Evolutionary conservation across 92 coral and sea anemone species (phyloP).

Genomic region (Epizoanthus stellaris): DNA sequence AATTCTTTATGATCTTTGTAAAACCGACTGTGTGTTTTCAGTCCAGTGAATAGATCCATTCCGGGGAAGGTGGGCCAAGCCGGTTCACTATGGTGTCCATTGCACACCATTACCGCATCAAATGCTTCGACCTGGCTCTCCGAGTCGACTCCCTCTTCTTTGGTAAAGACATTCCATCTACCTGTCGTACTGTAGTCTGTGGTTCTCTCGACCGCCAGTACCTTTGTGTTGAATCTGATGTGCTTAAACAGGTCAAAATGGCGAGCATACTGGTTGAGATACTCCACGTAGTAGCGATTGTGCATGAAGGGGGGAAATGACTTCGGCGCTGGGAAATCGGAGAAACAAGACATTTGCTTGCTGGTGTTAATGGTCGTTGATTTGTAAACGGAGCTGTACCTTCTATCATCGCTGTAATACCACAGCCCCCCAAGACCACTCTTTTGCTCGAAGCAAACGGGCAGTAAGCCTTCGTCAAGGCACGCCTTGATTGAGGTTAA

Average conservation of each 20-base stretch:
- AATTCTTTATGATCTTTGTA: constrained; percentile 42
- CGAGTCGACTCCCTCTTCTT: not conserved
- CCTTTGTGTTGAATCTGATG: constrained; percentile 43
- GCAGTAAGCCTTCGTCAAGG: constrained; percentile 64
- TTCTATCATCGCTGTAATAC: constrained; percentile 56
- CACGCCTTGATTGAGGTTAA: constrained; percentile 69
- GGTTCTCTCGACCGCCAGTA: constrained; percentile 27
- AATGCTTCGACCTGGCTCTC: constrained; percentile 38
- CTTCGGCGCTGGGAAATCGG: constrained; percentile 61
- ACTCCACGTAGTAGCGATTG: constrained; percentile 37
- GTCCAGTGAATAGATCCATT: constrained; percentile 38
- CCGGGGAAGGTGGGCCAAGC: constrained; percentile 54
- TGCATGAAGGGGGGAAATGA: constrained; percentile 51
- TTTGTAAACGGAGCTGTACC: constrained; percentile 57
- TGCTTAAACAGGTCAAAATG: constrained; percentile 43
- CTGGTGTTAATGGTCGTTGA: constrained; percentile 62
- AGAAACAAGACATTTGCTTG: constrained; percentile 62
- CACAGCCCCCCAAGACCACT: constrained; percentile 70
- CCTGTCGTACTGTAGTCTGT: constrained; percentile 44
- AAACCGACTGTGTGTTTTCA: constrained; percentile 49
- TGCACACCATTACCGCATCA: constrained; percentile 68
- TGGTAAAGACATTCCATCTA: constrained; percentile 39
- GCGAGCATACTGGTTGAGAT: constrained; percentile 42
- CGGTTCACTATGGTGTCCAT: constrained; percentile 60
- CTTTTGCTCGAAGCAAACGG: constrained; percentile 75